Conservation (phyloP, 2,113 vertebrate species). For the Heliornis fulica region DNA sequence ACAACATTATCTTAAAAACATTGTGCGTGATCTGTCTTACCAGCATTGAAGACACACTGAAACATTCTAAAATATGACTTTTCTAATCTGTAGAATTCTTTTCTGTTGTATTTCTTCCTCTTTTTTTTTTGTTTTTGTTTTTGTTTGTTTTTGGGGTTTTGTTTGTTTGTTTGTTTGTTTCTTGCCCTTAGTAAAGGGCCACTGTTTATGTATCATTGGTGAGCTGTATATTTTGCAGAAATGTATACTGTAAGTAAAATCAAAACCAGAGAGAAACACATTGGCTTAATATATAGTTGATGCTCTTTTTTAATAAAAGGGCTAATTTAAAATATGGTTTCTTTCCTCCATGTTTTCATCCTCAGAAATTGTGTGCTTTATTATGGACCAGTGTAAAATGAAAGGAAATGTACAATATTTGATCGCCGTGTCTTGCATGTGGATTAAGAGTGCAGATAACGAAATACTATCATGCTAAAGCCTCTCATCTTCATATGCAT, state of each 20-base stretch:
- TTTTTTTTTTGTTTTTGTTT: background rate
- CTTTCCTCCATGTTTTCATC: background rate
- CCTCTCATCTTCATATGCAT: constrained; percentile 37
- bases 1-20: background rate
- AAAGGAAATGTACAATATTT: constrained; percentile 45
- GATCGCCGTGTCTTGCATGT: constrained; percentile 68
- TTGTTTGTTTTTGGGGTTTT: too few relatives aligned
- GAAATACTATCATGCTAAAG: constrained; percentile 43
- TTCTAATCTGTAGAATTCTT: background rate
- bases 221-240: constrained; percentile 56
- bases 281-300: constrained; percentile 41
- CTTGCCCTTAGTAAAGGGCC: constrained; percentile 16
- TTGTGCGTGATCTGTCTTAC: constrained; percentile 55
- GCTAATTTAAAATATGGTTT: constrained; percentile 7
- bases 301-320: constrained; percentile 45
- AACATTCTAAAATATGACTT: constrained; percentile 25
- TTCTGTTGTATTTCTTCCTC: background rate
- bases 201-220: constrained; percentile 15
- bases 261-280: constrained; percentile 31
- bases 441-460: constrained; percentile 42
- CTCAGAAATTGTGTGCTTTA: constrained; percentile 9
- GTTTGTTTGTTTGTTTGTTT: too few relatives aligned
- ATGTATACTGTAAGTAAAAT: constrained; percentile 44
- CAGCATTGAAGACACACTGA: background rate
- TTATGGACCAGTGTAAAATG: constrained; percentile 28